Conservation (phyloP, 2,888 invertebrate species). For the Tortrix viridana region DNA sequence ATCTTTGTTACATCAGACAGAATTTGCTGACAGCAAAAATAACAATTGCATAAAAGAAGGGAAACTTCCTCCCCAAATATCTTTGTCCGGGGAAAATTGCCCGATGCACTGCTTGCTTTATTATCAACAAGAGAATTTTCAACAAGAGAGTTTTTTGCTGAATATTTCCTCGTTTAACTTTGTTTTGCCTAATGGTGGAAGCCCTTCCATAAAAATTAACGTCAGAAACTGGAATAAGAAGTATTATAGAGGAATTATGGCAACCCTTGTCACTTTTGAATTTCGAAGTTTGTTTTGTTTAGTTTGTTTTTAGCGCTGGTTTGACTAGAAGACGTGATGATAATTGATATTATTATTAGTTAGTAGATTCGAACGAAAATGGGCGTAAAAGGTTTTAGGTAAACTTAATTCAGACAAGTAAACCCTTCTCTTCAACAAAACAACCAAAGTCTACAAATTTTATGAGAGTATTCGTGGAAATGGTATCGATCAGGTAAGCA, state of each 20-base stretch:
- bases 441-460: slow-evolving; percentile 23
- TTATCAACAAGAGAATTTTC: slow-evolving; percentile 56
- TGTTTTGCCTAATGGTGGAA: slow-evolving; percentile 55
- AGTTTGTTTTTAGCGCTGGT: background rate
- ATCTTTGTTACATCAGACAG: slow-evolving; percentile 32
- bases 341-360: no score
- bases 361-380: background rate
- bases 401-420: slow-evolving; percentile 2
- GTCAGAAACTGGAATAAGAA: slow-evolving; percentile 44
- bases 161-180: slow-evolving; percentile 54
- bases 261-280: slow-evolving; percentile 57
- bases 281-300: slow-evolving; percentile 23
- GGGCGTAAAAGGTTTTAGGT: background rate
- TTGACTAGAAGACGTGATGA: no score
- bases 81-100: slow-evolving; percentile 63
- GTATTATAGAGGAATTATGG: slow-evolving; percentile 48
- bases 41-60: slow-evolving; percentile 70
- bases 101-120: slow-evolving; percentile 59
- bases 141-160: slow-evolving; percentile 53
- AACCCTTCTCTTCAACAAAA: slow-evolving; percentile 25
- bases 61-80: slow-evolving; percentile 58
- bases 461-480: background rate
- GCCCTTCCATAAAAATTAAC: slow-evolving; percentile 54
- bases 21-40: slow-evolving; percentile 66
- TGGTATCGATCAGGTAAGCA: no score